Evolutionary conservation across 2,113 vertebrate genomes (phyloP).

Genomic region (Coptodon rendalli): DNA sequence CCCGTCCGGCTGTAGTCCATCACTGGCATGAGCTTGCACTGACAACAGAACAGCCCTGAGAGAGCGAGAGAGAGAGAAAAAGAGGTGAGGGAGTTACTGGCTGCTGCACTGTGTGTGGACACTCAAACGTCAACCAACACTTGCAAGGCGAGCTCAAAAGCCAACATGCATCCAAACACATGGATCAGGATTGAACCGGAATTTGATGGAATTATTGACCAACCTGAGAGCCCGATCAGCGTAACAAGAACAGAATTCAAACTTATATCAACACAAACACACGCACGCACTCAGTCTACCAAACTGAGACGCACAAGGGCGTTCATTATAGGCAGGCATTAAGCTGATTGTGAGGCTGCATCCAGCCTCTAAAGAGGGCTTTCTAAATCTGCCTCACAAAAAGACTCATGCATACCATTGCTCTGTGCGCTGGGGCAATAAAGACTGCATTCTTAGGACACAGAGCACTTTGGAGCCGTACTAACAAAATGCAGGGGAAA

Average conservation of each 20-base stretch:
- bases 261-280: not conserved
- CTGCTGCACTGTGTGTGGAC: slow-evolving; percentile 56
- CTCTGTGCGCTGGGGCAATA: slow-evolving; percentile 63
- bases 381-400: slow-evolving; percentile 76
- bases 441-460: slow-evolving; percentile 65
- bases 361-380: slow-evolving; percentile 70
- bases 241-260: slow-evolving; percentile 22
- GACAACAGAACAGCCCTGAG: slow-evolving; percentile 59
- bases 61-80: slow-evolving; percentile 9
- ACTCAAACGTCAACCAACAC: slow-evolving; percentile 47
- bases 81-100: slow-evolving; percentile 41
- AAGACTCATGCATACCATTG: slow-evolving; percentile 70
- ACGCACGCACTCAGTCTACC: not conserved
- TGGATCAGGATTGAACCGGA: not conserved
- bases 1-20: slow-evolving; percentile 72
- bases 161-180: slow-evolving; percentile 17
- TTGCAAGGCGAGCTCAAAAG: slow-evolving; percentile 17
- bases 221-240: slow-evolving; percentile 28
- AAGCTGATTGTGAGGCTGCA: slow-evolving; percentile 71
- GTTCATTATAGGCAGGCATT: slow-evolving; percentile 71
- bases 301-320: slow-evolving; percentile 67
- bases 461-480: slow-evolving; percentile 37
- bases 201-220: slow-evolving; percentile 42
- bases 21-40: slow-evolving; percentile 56
- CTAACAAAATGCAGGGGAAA: not conserved